Evolutionary conservation across 2,888 invertebrate species (phyloP).

Genomic region (Embidobia sp.): DNA sequence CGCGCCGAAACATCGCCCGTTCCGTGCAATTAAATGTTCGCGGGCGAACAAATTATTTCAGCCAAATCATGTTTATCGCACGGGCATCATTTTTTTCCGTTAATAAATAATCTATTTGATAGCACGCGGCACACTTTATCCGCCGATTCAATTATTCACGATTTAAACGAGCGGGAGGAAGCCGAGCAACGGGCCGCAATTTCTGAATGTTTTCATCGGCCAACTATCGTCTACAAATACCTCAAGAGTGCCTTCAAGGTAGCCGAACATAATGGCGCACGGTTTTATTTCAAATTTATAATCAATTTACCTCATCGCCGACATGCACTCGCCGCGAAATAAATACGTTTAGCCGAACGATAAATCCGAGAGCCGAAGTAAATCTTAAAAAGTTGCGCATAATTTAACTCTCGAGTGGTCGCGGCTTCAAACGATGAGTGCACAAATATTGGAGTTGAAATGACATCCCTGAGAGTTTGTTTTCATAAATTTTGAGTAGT

Average conservation of each 20-base stretch:
- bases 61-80: conserved; percentile 43
- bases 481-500: no score
- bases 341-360: conserved; percentile 37
- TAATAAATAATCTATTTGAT: conserved; percentile 44
- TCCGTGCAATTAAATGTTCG: conserved; percentile 36
- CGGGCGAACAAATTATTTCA: conserved; percentile 33
- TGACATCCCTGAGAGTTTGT: no score
- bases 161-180: conserved; percentile 38
- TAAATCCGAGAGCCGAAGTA: neutral
- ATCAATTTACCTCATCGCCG: conserved; percentile 55
- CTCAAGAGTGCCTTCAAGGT: conserved; percentile 45
- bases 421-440: no score
- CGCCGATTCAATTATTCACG: conserved; percentile 42
- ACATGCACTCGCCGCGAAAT: conserved; percentile 49
- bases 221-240: conserved; percentile 60
- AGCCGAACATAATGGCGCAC: conserved; percentile 55
- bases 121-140: conserved; percentile 16
- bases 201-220: conserved; percentile 61
- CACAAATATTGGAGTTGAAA: no score
- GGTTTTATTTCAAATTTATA: conserved; percentile 63
- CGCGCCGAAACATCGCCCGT: conserved; percentile 25
- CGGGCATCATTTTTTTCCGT: conserved; percentile 30
- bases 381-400: no score
- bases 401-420: no score
- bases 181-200: conserved; percentile 41